Percentiles rank a stretch among this genome's conserved stretches.
Conservation (phyloP, 2,888 invertebrate genomes). For the Xylocampa areola region DNA sequence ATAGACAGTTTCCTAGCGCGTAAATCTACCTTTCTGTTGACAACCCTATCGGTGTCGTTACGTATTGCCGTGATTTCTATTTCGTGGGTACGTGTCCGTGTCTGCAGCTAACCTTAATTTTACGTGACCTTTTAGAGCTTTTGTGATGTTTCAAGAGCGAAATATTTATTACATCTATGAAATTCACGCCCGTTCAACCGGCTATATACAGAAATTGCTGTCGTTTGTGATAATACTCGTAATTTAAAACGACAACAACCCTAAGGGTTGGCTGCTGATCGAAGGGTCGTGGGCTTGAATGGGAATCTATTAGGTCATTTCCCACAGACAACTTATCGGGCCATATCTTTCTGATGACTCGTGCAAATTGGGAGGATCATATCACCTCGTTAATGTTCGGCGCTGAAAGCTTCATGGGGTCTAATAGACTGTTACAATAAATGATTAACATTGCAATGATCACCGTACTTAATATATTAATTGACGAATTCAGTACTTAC, state of each 20-base stretch:
- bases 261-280: constrained; percentile 48
- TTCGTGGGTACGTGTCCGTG: constrained; percentile 25
- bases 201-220: constrained; percentile 43
- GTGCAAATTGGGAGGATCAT: constrained; percentile 41
- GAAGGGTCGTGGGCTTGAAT: constrained; percentile 43
- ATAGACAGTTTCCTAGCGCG: constrained; percentile 67
- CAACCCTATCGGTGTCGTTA: constrained; percentile 50
- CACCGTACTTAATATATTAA: neutral
- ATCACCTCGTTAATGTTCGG: constrained; percentile 2
- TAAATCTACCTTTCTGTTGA: constrained; percentile 58
- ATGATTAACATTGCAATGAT: constrained; percentile 2
- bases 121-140: constrained; percentile 32
- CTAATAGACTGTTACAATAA: neutral
- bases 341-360: constrained; percentile 40
- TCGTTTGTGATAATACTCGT: constrained; percentile 53
- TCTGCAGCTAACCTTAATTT: constrained; percentile 43
- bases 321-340: constrained; percentile 45
- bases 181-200: constrained; percentile 31
- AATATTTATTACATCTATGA: constrained; percentile 48
- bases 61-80: constrained; percentile 42
- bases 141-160: constrained; percentile 31
- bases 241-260: constrained; percentile 54
- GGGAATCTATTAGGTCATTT: constrained; percentile 50
- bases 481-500: neutral
- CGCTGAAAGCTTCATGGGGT: neutral